A percentile compares a stretch with the other conserved stretches of the same genome.
phyloP scores from a whole-genome alignment of 2,113 vertebrate species.

The Elaphurus davidianus region DNA sequence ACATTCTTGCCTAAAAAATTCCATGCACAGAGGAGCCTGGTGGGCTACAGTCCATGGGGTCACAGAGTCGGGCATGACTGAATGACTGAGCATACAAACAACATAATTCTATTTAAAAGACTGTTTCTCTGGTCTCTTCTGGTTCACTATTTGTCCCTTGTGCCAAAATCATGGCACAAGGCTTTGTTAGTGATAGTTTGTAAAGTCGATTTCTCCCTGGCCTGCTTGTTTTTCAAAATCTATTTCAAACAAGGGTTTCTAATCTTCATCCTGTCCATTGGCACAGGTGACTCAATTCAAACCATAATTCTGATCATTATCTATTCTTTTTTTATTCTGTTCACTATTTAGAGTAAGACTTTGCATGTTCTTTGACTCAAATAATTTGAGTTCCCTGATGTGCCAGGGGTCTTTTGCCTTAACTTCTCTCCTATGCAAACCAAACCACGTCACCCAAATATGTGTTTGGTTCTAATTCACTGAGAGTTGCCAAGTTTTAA shows the following conservation, averaged over 20 bases:
- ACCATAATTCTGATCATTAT: background rate
- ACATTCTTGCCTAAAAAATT: background rate
- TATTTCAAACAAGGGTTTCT: background rate
- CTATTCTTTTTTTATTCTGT: background rate
- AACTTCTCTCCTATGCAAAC: background rate
- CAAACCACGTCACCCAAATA: background rate
- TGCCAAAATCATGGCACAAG: background rate
- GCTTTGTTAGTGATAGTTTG: background rate
- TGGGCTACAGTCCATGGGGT: background rate
- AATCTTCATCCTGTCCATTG: background rate
- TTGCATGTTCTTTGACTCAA: background rate
- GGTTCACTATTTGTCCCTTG: background rate
- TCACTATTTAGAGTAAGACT: background rate
- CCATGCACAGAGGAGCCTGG: background rate
- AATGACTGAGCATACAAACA: background rate
- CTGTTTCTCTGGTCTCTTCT: background rate
- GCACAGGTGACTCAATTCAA: background rate
- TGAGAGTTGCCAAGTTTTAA: background rate
- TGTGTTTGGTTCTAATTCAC: background rate
- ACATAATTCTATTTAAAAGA: background rate
- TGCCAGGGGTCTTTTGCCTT: background rate
- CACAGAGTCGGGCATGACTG: background rate
- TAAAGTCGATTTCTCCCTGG: background rate
- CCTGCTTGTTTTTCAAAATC: background rate
- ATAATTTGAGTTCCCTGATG: background rate